These are phyloP conservation scores for Campylomormyrus tamandua DNA, from an alignment of 2,113 vertebrate genomes.

Conservation along the genomic window DNA sequence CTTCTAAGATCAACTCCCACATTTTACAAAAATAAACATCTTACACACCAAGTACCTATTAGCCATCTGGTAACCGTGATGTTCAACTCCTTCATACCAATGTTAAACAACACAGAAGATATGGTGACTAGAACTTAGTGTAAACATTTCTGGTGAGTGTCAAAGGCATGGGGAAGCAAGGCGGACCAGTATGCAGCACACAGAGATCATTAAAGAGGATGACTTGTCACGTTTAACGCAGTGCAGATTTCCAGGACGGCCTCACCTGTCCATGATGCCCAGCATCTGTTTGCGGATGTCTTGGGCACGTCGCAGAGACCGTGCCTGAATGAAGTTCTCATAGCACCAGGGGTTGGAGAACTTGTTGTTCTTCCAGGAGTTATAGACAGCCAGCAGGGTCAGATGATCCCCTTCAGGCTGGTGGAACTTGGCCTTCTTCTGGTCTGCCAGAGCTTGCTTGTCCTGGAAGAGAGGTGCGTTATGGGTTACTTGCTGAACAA, in stretches of 20 bases:
- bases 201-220: not conserved
- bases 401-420: slow-evolving; percentile 96
- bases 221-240: not conserved
- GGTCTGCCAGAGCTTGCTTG: slow-evolving; percentile 94
- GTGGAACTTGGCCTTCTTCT: slow-evolving; percentile 98
- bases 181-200: not conserved
- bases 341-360: slow-evolving; percentile 99
- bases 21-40: not conserved
- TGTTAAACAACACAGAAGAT: not conserved
- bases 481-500: not conserved
- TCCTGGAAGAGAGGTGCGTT: slow-evolving; percentile 59
- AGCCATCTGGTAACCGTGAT: not conserved
- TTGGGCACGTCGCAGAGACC: slow-evolving; percentile 85
- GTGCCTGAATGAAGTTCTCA: slow-evolving; percentile 96
- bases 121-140: not conserved
- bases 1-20: not conserved
- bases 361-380: slow-evolving; percentile 99
- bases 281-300: slow-evolving; percentile 99
- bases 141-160: not conserved
- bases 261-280: slow-evolving; percentile 95
- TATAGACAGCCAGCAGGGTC: slow-evolving; percentile 95
- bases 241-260: not conserved
- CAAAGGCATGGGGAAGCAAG: not conserved
- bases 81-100: not conserved
- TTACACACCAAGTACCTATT: not conserved